A percentile compares a stretch with the other conserved stretches of the same genome.
These are phyloP conservation scores for Calliopum simillimum DNA, from an alignment of 2,888 invertebrate species.

Conservation along the genomic window DNA sequence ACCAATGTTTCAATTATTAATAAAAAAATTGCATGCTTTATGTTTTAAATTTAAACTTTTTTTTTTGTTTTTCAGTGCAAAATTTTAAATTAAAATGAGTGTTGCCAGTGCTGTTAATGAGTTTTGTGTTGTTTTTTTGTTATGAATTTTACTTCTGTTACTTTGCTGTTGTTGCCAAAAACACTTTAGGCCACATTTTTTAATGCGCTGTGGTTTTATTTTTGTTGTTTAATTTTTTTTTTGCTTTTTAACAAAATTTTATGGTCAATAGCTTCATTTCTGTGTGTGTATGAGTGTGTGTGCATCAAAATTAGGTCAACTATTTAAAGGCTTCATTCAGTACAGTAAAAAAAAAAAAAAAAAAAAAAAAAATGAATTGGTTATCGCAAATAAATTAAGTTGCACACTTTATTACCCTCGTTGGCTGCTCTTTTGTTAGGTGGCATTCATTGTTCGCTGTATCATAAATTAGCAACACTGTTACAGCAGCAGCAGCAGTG, in stretches of 20 bases:
- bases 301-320: slow-evolving; percentile 14
- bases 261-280: not conserved
- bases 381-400: slow-evolving; percentile 27
- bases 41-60: slow-evolving; percentile 17
- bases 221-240: not conserved
- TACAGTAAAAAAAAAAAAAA: too few species aligned
- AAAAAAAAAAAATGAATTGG: slow-evolving; percentile 2
- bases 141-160: too few species aligned
- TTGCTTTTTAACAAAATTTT: not conserved
- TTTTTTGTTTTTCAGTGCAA: too few species aligned
- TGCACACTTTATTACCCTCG: not conserved
- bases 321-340: slow-evolving; percentile 4
- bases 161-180: too few species aligned
- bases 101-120: slow-evolving; percentile 18
- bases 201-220: not conserved
- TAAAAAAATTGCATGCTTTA: too few species aligned
- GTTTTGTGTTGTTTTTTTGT: not conserved
- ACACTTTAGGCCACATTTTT: too few species aligned
- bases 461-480: slow-evolving; percentile 9
- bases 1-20: too few species aligned
- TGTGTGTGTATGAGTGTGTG: not conserved
- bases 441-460: not conserved
- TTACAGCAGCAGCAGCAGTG: slow-evolving; percentile 11
- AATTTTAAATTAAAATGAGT: too few species aligned
- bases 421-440: not conserved